Evolutionary conservation across 2,888 invertebrate species (phyloP), one percentile per base, ranked within the genome.

Genomic region (Agonopterix alstromeriana): DNA sequence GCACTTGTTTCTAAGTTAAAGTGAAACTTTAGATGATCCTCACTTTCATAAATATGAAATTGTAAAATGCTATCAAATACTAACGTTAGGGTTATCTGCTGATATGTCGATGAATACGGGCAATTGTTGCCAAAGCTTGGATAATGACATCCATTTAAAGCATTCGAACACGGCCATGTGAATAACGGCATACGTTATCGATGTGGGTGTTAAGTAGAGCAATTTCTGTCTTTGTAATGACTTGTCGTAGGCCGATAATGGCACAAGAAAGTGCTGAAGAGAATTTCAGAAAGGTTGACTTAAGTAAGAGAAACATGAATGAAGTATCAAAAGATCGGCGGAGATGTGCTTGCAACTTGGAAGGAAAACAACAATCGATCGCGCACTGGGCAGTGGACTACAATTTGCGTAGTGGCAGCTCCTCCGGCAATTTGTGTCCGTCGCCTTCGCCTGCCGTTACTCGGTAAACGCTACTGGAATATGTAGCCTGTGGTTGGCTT

Each of bases 381-480:
- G 65, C 64, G 61, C 63, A 59, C 58, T 61, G 63, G n/a, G n/a
- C 38, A 10, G 5, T 12, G 64, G 65, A 61, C 71, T 77, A 77
- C 84, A 86, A 86, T 87, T 86, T 85, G 81, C 77, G 73, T 80
- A 78, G 82, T 73, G 82, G 77, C 81, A 78, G 78, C 75, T 77
- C 77, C 79, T 74, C 76, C 66, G 77, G 85, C 84, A 86, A 85
- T 85, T 84, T 85, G 82, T 73, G 86, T 81, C 82, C 80, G 79
- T 84, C 83, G 76, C 81, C 78, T 74, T 80, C 74, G 73, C 66
- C 70, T 74, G 73, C 85, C 86, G 87, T 86, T 87, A 85, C 75
- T 75, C 69, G 64, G 82, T 87, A 86, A 86, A 87, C 73, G 88
- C 88, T 88, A 88, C 88, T 82, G 88, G 82, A 86, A 84, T 86